Base-by-base conservation (phyloP, 1,140 invertebrate species). In the Gonioctena quinquepunctata region DNA sequence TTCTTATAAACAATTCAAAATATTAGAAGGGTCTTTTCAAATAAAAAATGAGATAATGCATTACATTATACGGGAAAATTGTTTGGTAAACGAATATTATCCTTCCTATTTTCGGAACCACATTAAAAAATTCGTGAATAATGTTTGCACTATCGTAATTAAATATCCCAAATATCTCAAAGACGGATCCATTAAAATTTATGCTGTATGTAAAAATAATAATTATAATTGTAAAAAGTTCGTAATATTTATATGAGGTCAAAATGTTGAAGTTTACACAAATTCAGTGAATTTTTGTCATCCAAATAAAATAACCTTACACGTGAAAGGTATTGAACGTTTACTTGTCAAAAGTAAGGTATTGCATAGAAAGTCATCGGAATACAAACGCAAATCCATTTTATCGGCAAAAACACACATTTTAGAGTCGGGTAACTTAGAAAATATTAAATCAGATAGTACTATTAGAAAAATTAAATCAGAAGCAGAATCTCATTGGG, bases 401-500 rank as follows among this genome's bases (percentile, higher is more conserved):
- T 25, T 60, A 7, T 6, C 22, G 16, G 56, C 56, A 33, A 61
- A 68, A 11, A 6, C 11, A 33, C n/a, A 18, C 13, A 18, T 68
- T 23, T 42, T 61, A n/a, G n/a, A 19, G n/a, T n/a, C 21, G 7
- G 57, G 57, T 5, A 61, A 68, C 25, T 42, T 68, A 16, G 54
- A 61, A 19, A 26, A 68, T 60, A 61, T 68, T 23, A 68, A 68
- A 68, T 68, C 54, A 8, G 66, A 68, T 49, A 8, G 3, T 7
- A 48, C 56, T 2, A 19, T 68, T 13, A 22, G 66, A 61, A 68
- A 68, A 68, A 61, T 68, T 7, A 68, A 27, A 61, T 68, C 66
- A 8, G 66, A 68, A 61, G 66, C 66, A 3, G 21, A 57, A n/a
- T 18, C 56, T 2, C 22, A 56, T 8, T 28, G 21, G 33, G 66